Conservation (phyloP, 1,140 invertebrate genomes). For the Bemisia tabaci region DNA sequence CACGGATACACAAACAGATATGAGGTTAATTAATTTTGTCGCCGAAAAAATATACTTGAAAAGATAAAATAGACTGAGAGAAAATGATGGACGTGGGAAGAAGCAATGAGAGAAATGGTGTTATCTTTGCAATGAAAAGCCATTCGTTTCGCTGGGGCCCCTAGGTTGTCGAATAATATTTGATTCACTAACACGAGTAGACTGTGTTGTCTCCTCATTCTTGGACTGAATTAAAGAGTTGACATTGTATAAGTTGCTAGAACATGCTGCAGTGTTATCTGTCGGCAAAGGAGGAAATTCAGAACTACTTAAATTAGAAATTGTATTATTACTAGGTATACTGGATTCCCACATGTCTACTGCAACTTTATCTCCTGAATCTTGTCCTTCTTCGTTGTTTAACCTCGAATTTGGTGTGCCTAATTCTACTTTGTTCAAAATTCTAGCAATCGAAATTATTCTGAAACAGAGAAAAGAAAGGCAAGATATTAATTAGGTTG, state of each 20-base stretch:
- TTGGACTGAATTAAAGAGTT: slow-evolving; percentile 10
- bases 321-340: background rate
- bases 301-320: background rate
- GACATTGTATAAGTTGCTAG: slow-evolving; percentile 18
- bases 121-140: slow-evolving; percentile 27
- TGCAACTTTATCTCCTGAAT: slow-evolving; percentile 3
- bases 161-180: slow-evolving; percentile 38
- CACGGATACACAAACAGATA: background rate
- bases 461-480: background rate
- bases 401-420: slow-evolving; percentile 24
- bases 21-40: background rate
- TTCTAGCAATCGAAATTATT: background rate
- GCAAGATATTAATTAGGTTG: no score
- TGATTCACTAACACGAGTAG: slow-evolving; percentile 15
- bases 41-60: background rate
- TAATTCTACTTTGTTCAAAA: background rate
- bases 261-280: slow-evolving; percentile 4
- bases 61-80: background rate
- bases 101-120: background rate
- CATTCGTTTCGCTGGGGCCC: slow-evolving; percentile 41
- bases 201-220: slow-evolving; percentile 17
- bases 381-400: background rate
- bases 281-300: background rate
- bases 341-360: background rate
- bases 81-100: background rate